Evolutionary conservation across 2,888 invertebrate genomes (phyloP), one percentile per base, ranked within the genome.

Genomic region (Adelphocoris suturalis): DNA sequence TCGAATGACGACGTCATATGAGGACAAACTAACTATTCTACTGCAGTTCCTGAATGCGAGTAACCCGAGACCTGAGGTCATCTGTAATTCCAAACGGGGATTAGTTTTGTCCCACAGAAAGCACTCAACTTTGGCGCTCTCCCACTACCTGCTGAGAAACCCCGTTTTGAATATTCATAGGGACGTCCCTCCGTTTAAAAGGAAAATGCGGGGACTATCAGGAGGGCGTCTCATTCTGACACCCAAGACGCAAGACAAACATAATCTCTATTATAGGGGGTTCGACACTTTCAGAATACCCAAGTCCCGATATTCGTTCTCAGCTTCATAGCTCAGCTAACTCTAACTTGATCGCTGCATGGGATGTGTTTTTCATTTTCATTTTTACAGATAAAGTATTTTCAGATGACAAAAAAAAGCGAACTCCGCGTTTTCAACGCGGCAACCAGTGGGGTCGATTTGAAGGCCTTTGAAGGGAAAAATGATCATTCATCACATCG

Each of bases 41-140:
- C 37, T 61, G 85, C 61, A 85, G 85, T 85, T 85, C 85, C 61
- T 61, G 28, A 85, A 61, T 61, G 23, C 85, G 85, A 28, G 85
- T 85, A 85, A 85, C 85, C 27, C 37, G 85, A 85, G 28, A 61
- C 61, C 27, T 57, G 84, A 84, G 84, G 84, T 84, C 84, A 84
- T 84, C 84, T 84, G 84, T 84, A 84, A 84, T 84, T 84, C 84
- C 84, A 84, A 84, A 84, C 84, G 57, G 85, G 47, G 82, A 13
- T 82, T 52, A 52, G 82, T 82, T 82, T 82, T 82, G 82, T 52
- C 82, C 23, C 52, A 23, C 48, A 52, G 82, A 82, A 80, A 55
- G 85, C 57, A 61, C 85, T 57, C 61, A 57, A 57, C 57, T 16
- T 85, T 68, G 27, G 23, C 27, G 27, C 68, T 23, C 68, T 12